A percentile compares a stretch with the other conserved stretches of the same genome.
Evolutionary conservation across 1,140 invertebrate genomes (phyloP).

Genomic region (Drosophila mauritiana): DNA sequence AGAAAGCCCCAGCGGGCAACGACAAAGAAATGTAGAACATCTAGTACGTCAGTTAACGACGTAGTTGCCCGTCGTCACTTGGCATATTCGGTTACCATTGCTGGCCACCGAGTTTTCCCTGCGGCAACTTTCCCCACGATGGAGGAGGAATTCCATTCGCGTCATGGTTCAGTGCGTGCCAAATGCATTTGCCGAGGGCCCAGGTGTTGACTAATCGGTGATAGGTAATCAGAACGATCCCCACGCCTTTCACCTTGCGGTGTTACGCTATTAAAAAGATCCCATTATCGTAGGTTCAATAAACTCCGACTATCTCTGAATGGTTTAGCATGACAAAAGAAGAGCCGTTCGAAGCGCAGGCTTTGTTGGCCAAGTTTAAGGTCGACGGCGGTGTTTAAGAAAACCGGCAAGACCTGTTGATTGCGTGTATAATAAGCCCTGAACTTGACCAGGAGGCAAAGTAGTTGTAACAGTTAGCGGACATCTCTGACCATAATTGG

Average conservation of each 20-base stretch:
- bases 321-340: conserved; percentile 72
- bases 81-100: conserved; percentile 27
- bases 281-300: conserved; percentile 56
- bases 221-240: conserved; percentile 49
- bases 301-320: conserved; percentile 48
- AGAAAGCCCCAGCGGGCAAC: conserved; percentile 27
- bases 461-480: conserved; percentile 80
- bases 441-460: conserved; percentile 72
- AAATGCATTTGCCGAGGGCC: conserved; percentile 28
- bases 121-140: conserved; percentile 53
- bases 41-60: conserved; percentile 34
- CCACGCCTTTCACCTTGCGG: conserved; percentile 66
- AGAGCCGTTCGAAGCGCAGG: conserved; percentile 19
- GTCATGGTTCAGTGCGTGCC: conserved; percentile 37
- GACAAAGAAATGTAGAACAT: conserved; percentile 16
- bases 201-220: conserved; percentile 50
- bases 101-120: conserved; percentile 41
- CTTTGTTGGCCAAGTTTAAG: conserved; percentile 41
- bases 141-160: conserved; percentile 29
- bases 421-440: conserved; percentile 70
- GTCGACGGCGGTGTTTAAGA: conserved; percentile 11
- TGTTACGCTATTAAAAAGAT: conserved; percentile 27
- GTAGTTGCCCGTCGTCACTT: conserved; percentile 38
- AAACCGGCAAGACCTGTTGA: conserved; percentile 71
- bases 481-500: conserved; percentile 77